These are phyloP conservation scores for Phycodurus eques DNA, from an alignment of 2,113 vertebrate genomes.

Conservation along the genomic window DNA sequence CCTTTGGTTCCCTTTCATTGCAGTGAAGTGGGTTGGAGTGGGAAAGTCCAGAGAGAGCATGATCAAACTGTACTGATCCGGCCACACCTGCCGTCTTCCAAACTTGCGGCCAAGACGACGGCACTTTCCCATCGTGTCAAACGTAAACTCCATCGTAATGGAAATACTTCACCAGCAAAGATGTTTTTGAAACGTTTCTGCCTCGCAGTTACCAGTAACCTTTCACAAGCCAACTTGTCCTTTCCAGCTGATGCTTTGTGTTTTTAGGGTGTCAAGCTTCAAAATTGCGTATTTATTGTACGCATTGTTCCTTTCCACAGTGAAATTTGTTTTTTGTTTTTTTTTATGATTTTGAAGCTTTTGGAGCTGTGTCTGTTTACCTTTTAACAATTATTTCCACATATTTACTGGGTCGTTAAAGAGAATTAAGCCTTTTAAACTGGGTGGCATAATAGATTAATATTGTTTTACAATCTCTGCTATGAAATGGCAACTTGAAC, in stretches of 20 bases:
- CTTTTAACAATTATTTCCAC: neutral
- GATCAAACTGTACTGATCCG: slow-evolving; percentile 72
- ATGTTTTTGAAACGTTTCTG: slow-evolving; percentile 20
- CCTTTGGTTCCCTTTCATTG: slow-evolving; percentile 35
- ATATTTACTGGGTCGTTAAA: neutral
- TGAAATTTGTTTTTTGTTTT: slow-evolving; percentile 3
- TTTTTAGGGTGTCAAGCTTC: slow-evolving; percentile 45
- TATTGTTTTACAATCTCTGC: slow-evolving; percentile 26
- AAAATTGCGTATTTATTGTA: slow-evolving; percentile 15
- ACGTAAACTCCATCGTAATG: slow-evolving; percentile 27
- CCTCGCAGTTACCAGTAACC: slow-evolving; percentile 20
- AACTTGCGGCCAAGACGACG: slow-evolving; percentile 13
- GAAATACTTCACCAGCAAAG: slow-evolving; percentile 52
- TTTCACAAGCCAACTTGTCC: slow-evolving; percentile 34
- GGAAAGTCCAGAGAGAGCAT: slow-evolving; percentile 79
- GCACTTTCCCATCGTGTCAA: slow-evolving; percentile 30
- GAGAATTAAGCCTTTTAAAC: slow-evolving; percentile 8
- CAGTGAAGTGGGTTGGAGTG: slow-evolving; percentile 80
- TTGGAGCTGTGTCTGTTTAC: slow-evolving; percentile 10
- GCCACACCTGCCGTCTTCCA: neutral
- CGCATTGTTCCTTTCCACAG: slow-evolving; percentile 12
- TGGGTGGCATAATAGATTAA: neutral
- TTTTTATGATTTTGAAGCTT: slow-evolving; percentile 18
- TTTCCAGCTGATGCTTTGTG: slow-evolving; percentile 42
- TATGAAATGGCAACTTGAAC: neutral